Base-by-base conservation (phyloP, 2,888 invertebrate species). In the Ischnus inquisitorius region DNA sequence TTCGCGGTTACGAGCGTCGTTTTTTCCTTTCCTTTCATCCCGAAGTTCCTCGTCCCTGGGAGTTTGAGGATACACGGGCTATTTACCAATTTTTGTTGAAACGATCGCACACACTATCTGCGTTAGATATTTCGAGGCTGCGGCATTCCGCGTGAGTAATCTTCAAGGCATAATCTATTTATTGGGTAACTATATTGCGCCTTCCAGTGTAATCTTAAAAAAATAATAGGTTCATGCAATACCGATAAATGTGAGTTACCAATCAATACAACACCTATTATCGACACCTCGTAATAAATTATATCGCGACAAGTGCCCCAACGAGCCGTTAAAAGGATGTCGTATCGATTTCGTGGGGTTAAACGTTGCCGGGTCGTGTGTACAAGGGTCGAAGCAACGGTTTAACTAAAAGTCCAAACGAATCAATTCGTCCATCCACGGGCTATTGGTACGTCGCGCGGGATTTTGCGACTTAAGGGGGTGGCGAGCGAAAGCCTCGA, bases 11-110 rank as follows among this genome's bases (percentile, higher is more conserved):
- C 69, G 51, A 22, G 57, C 74, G 64, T 84, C 75, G 80, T 43
- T 65, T 74, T n/a, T 48, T 34, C 34, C 62, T 60, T 82, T 79
- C 34, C 41, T 57, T 62, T 41, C 43, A 67, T 39, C 43, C 12
- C 51, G 39, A 60, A 48, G 39, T 72, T 48, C 16, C 19, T 19
- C 62, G 46, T 57, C 14, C 46, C 10, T 3, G 46, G 22, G 28
- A 12, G 1, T 62, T 75, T n/a, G 88, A 88, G 92, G 91, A 92
- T 89, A 90, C 89, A 88, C 90, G 92, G 89, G 89, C 88, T 91
- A 92, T 92, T 92, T 91, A 89, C 90, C 89, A 46, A 81, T 84
- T 54, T 41, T 12, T 69, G 74, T 78, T 80, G 62, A 67, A 84
- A 16, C 77, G 74, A 84, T 80, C 62, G 14, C 46, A 54, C 51